These are phyloP conservation scores for Heliconius ethilla DNA, from an alignment of 2,888 invertebrate species.

Conservation along the genomic window DNA sequence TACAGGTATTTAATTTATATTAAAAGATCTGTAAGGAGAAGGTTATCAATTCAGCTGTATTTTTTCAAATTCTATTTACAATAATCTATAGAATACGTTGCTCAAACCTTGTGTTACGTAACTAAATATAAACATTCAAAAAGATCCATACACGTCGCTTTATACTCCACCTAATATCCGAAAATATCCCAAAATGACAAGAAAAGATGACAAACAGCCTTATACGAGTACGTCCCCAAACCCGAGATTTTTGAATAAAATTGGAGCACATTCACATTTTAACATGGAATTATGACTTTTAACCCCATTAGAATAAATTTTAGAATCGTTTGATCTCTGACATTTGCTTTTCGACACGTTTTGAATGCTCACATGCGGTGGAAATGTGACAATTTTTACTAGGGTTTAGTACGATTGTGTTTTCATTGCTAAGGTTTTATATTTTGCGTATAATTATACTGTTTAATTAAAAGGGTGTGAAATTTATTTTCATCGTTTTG, in stretches of 20 bases:
- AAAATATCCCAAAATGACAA: slow-evolving; percentile 60
- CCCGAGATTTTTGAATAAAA: slow-evolving; percentile 56
- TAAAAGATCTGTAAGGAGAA: no score
- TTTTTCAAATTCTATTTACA: neutral
- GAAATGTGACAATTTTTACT: slow-evolving; percentile 42
- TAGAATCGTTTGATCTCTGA: slow-evolving; percentile 32
- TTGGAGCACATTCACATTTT: slow-evolving; percentile 27
- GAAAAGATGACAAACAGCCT: slow-evolving; percentile 59
- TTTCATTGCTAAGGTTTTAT: slow-evolving; percentile 32
- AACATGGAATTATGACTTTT: slow-evolving; percentile 29
- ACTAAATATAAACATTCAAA: slow-evolving; percentile 31
- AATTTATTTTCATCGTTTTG: slow-evolving; percentile 13
- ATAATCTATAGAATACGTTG: neutral
- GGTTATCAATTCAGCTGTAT: no score
- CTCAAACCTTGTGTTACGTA: neutral
- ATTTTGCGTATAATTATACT: slow-evolving; percentile 30
- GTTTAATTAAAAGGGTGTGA: slow-evolving; percentile 35
- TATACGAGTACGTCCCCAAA: slow-evolving; percentile 53
- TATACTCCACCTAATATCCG: slow-evolving; percentile 42
- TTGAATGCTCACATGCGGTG: slow-evolving; percentile 43
- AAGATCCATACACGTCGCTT: slow-evolving; percentile 31
- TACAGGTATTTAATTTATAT: no score
- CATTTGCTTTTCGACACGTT: slow-evolving; percentile 42
- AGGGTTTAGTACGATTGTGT: slow-evolving; percentile 33
- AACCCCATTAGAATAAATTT: slow-evolving; percentile 10